These are phyloP conservation scores for Picus viridis DNA, from an alignment of 2,797 vertebrate species.

Conservation along the genomic window DNA sequence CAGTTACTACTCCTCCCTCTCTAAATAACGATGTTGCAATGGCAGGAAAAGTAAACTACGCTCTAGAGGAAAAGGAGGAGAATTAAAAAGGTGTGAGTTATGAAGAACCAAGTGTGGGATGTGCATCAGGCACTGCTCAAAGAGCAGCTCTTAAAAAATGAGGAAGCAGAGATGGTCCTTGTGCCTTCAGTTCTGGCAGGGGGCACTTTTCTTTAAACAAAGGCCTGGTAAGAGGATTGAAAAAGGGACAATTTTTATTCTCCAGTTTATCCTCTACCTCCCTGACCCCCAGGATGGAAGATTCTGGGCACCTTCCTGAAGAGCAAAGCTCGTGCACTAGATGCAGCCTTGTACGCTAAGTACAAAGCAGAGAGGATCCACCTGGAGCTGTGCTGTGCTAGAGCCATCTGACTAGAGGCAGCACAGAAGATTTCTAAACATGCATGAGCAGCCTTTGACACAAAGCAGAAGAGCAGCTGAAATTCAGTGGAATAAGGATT, in stretches of 20 bases:
- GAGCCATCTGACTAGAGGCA: neutral
- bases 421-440: fast-evolving
- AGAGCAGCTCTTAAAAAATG: neutral
- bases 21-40: neutral
- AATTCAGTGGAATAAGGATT: neutral
- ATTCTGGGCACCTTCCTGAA: neutral
- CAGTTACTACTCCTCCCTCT: neutral
- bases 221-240: neutral
- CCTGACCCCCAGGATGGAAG: neutral
- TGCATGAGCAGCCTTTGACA: neutral
- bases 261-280: neutral
- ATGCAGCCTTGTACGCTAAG: neutral
- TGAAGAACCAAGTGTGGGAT: neutral
- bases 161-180: neutral
- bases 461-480: neutral
- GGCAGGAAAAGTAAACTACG: neutral
- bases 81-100: neutral
- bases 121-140: neutral
- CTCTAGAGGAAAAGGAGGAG: neutral
- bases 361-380: neutral
- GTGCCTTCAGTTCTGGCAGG: neutral
- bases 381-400: fast-evolving
- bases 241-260: fast-evolving
- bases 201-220: neutral
- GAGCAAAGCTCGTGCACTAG: neutral